phyloP scores from a whole-genome alignment of 2,113 vertebrate genomes.

The Pipa parva region DNA sequence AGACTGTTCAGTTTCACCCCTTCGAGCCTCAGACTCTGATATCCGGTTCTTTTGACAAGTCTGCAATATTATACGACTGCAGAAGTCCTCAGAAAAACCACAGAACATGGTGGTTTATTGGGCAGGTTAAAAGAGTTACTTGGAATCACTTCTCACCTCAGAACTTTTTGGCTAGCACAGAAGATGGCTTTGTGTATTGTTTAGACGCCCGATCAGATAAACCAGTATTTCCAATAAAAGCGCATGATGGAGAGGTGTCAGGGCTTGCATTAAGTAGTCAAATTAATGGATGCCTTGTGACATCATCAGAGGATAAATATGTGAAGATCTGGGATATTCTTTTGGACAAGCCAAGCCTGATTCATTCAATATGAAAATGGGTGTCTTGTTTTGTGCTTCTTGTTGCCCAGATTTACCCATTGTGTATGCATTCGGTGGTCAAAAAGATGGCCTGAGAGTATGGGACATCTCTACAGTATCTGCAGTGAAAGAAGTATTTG shows the following conservation, averaged over 20 bases:
- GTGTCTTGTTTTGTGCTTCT: slow-evolving; percentile 83
- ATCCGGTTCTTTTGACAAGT: slow-evolving; percentile 92
- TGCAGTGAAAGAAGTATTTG: slow-evolving; percentile 85
- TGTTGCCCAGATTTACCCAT: slow-evolving; percentile 89
- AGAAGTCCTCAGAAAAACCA: slow-evolving; percentile 78
- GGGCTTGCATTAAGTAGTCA: slow-evolving; percentile 92
- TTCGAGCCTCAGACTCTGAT: slow-evolving; percentile 94
- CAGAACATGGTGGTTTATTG: slow-evolving; percentile 87
- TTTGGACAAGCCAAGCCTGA: slow-evolving; percentile 81
- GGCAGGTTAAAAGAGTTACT: slow-evolving; percentile 84
- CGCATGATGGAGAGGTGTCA: slow-evolving; percentile 89
- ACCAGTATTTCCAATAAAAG: slow-evolving; percentile 86
- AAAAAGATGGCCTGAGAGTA: slow-evolving; percentile 81
- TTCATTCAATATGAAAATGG: slow-evolving; percentile 98
- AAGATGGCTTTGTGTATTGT: slow-evolving; percentile 94
- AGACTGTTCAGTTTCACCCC: slow-evolving; percentile 87
- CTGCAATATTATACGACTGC: slow-evolving; percentile 85
- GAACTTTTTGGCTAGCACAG: slow-evolving; percentile 90
- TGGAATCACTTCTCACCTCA: slow-evolving; percentile 95
- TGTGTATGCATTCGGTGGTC: slow-evolving; percentile 87
- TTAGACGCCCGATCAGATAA: slow-evolving; percentile 92
- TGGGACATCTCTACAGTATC: slow-evolving; percentile 90
- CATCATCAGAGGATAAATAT: slow-evolving; percentile 83
- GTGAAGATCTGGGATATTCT: slow-evolving; percentile 96
- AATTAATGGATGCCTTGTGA: slow-evolving; percentile 90